Conservation (phyloP, 2,113 vertebrate genomes). For the Cranoglanis bouderius region DNA sequence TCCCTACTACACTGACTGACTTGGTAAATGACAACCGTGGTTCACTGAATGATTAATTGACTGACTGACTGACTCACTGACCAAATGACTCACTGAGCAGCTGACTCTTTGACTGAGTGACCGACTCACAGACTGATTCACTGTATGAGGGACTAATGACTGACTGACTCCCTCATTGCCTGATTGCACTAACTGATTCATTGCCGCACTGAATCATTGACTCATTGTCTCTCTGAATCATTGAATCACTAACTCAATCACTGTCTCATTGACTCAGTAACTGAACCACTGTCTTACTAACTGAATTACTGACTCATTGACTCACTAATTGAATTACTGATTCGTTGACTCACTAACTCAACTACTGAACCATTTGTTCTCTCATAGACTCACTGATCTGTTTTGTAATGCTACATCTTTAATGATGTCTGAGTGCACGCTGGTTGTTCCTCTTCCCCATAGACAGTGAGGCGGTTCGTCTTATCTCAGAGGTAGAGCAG, state of each 20-base stretch:
- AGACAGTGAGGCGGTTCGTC: constrained; percentile 76
- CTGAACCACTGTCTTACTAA: background rate
- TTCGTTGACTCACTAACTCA: background rate
- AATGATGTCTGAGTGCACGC: background rate
- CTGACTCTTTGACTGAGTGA: background rate
- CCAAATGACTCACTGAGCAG: background rate
- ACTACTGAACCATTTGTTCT: background rate
- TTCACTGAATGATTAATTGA: background rate
- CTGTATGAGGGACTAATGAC: background rate
- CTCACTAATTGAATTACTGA: background rate
- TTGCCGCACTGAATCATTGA: background rate
- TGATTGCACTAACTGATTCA: background rate
- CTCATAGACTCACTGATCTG: background rate
- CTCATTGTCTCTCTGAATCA: background rate
- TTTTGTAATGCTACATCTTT: background rate
- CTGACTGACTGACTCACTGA: background rate
- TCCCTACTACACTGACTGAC: background rate
- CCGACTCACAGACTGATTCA: background rate
- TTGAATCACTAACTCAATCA: background rate
- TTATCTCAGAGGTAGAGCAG: constrained; percentile 80
- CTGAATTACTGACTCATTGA: background rate
- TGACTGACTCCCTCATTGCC: background rate
- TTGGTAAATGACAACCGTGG: background rate
- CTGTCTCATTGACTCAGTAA: background rate
- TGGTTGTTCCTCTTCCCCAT: constrained; percentile 47